Base-by-base conservation (phyloP, 1,140 invertebrate genomes). In the Phymastichus coffea region DNA sequence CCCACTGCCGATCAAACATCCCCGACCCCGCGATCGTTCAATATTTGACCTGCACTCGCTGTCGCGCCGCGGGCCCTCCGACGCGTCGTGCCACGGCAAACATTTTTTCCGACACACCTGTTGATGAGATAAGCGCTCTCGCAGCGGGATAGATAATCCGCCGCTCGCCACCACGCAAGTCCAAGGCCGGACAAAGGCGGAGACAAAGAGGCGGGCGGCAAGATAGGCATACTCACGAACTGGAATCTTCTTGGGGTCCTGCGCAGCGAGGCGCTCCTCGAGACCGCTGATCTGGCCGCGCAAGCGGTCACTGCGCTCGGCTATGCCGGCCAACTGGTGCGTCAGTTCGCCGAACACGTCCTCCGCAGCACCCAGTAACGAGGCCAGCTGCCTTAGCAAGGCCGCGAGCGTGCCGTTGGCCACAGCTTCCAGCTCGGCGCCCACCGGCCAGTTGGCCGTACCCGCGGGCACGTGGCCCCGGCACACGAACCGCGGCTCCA, bases 211-310 rank as follows among this genome's bases (percentile, higher is more conserved):
- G n/a, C n/a, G n/a, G n/a, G n/a, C n/a, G n/a, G n/a, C n/a, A 14
- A 8, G 14, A 33, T 14, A 33, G 30, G 14, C 15, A 15, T 17
- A 84, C 84, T 85, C 72, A 85, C 84, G 83, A 68, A 85, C 83
- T 72, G 79, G 72, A 41, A 84, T 80, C 61, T 81, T 80, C 68
- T 82, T 84, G 9, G 83, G 82, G 67, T 85, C 82, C 46, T 83
- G 67, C 35, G 63, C 68, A 14, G 62, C 47, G 28, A 83, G 73
- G 30, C 67, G 66, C 38, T 74, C 70, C 28, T 81, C 77, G 40
- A 84, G 65, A 41, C 69, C 66, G 59, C 76, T 68, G 41, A 85
- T 66, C 58, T 80, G 75, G 22, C 69, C 67, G 6, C 73, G 71
- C 14, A 85, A 73, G 26, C 67, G 70, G n/a, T 79, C 77, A 53